Conservation (phyloP, 2,113 vertebrate genomes). For the Pheucticus melanocephalus region DNA sequence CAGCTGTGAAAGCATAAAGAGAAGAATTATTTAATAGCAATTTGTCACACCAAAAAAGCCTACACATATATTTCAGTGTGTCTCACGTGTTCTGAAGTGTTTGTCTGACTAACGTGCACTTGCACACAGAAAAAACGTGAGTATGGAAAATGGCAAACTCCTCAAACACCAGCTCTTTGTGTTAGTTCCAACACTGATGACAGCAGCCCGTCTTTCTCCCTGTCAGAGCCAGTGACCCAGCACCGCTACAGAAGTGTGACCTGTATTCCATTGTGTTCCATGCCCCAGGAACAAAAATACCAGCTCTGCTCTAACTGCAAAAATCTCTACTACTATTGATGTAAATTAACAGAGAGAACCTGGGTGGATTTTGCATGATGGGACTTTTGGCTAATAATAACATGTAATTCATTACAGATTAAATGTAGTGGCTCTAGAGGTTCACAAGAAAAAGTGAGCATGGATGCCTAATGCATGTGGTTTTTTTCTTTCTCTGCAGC, state of each 20-base stretch:
- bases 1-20: background rate
- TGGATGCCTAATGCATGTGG: rapidly evolving
- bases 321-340: background rate
- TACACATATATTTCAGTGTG: background rate
- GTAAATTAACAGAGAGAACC: background rate
- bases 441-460: background rate
- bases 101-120: background rate
- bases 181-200: background rate
- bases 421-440: background rate
- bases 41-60: background rate
- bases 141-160: background rate
- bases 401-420: background rate
- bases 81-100: background rate
- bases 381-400: background rate
- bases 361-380: background rate
- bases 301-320: background rate
- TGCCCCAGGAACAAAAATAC: background rate
- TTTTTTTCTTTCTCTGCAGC: background rate
- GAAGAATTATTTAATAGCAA: background rate
- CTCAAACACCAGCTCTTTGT: background rate
- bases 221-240: background rate
- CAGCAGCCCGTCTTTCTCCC: background rate
- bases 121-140: background rate
- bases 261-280: background rate
- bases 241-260: background rate